Base-by-base conservation (phyloP, 2,888 invertebrate species). In the Rhyacophila evoluta region DNA sequence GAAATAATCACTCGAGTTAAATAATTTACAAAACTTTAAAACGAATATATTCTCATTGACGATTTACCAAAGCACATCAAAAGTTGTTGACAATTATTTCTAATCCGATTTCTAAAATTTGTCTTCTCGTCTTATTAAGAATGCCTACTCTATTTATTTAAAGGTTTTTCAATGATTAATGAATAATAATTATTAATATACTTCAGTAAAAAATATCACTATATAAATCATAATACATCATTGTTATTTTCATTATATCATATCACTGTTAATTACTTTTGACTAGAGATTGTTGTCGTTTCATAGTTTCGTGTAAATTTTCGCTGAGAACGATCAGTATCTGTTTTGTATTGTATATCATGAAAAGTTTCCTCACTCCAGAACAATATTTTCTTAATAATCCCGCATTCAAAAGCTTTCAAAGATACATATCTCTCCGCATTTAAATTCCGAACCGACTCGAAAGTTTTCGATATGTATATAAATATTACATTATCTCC, bases 281-380 rank as follows among this genome's bases (percentile, higher is more conserved):
- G 55, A 55, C 55, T 55, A 55, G 15, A 55, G 55, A 55, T 55
- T 55, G 55, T 55, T 55, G 55, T 55, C 55, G 15, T 55, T 55
- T 55, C 55, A 55, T 55, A 55, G 55, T 55, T 6, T 19, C 10
- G 15, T 55, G 15, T 55, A 55, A 55, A 55, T 55, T 19, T 55
- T 55, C 19, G 55, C 55, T 55, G 8, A 55, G 25, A 55, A 33
- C 6, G 2, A 55, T 55, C 19, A 55, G 19, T 55, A 19, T 25
- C 19, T 55, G 55, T 55, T 55, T n/a, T n/a, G n/a, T n/a, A n/a
- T n/a, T 55, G 25, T 19, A 19, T 55, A 55, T 55, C 19, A 19
- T 10, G 15, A 19, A 55, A 55, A 55, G 55, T 55, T 55, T 55
- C 19, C 55, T 55, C 55, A 10, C 19, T 19, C 55, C 12, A 55